Evolutionary conservation across 1,140 invertebrate genomes (phyloP), one percentile per base, ranked within the genome.

Genomic region (Chionoecetes opilio): DNA sequence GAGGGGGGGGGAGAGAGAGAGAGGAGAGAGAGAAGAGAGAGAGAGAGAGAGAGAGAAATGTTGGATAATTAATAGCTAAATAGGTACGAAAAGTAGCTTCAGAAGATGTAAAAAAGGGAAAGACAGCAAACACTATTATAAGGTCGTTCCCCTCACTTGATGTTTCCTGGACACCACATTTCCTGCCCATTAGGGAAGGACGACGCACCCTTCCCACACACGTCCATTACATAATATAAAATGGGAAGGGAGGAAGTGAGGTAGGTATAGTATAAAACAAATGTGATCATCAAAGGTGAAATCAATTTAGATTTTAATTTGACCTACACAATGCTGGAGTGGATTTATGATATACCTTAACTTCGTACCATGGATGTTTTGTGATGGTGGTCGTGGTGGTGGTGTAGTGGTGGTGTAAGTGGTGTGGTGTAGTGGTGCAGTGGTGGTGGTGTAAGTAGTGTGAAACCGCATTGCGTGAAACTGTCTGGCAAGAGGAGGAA

Each of bases 121-220:
- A 53, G 5, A 5, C n/a, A 75, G 63, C 63, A 75, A 26, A n/a
- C 63, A 21, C n/a, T n/a, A 75, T 75, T 75, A 75, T 75, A 75
- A 75, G 63, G 26, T 21, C 63, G 63, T 75, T 75, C 21, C 63
- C 63, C 63, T 75, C 63, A 75, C 21, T 26, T 75, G n/a, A 75
- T 75, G 21, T 26, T n/a, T 75, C n/a, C 63, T 26, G n/a, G 63
- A 75, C 21, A 75, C 63, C 63, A 75, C 63, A 17, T n/a, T 75
- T 75, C 63, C 63, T n/a, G 63, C 63, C 63, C 63, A 75, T 75
- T 75, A 75, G 63, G 63, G 63, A n/a, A 75, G 63, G 63, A 75
- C 63, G n/a, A 17, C 63, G 63, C 63, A n/a, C 63, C n/a, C 63
- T n/a, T 75, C 21, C 63, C 63, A 75, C 63, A 2, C 63, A 75